Evolutionary conservation across 1,140 invertebrate genomes (phyloP), one percentile per base, ranked within the genome.

Genomic region (Anastatus disparis): DNA sequence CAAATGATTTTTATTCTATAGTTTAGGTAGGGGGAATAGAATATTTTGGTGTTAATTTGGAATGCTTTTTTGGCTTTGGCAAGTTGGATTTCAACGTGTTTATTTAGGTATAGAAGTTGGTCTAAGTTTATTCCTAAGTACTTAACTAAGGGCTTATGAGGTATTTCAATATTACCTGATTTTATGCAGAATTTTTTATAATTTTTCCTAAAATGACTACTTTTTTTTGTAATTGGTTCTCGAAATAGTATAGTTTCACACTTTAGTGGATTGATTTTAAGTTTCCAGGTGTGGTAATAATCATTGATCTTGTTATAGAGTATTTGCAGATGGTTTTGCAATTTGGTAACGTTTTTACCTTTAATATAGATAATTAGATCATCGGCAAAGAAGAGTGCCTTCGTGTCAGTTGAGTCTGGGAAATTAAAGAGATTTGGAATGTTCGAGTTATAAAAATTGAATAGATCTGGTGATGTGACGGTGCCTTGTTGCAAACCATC

Each of bases 61-160:
- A 74, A 78, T 2, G 69, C 68, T 59, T 70, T 70, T 65, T 72
- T 73, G 1, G 70, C 73, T 74, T 76, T 76, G 1, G 64, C 31
- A n/a, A 77, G 12, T 61, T 62, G 42, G 1, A 61, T 65, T 31
- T 75, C 62, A 13, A 74, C 22, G 27, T 77, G 75, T 13, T 62
- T 24, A 42, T 74, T 74, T 0, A 74, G 35, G 22, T 59, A 24
- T 8, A 77, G 15, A 70, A 67, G 64, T 2, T 62, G n/a, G n/a
- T 76, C 73, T 17, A 76, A 15, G n/a, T 70, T n/a, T 3, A 75
- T 20, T 0, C 73, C 77, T 10, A 78, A 20, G 22, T 77, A 78
- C 71, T 69, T 76, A 8, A 74, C 74, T 4, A n/a, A 26, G 1
- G 63, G 61, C 27, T 53, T 42, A n/a, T 77, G 70, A 6, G 50